Evolutionary conservation across 2,888 invertebrate species (phyloP), one percentile per base, ranked within the genome.

Genomic region (Agrochola lychnidis): DNA sequence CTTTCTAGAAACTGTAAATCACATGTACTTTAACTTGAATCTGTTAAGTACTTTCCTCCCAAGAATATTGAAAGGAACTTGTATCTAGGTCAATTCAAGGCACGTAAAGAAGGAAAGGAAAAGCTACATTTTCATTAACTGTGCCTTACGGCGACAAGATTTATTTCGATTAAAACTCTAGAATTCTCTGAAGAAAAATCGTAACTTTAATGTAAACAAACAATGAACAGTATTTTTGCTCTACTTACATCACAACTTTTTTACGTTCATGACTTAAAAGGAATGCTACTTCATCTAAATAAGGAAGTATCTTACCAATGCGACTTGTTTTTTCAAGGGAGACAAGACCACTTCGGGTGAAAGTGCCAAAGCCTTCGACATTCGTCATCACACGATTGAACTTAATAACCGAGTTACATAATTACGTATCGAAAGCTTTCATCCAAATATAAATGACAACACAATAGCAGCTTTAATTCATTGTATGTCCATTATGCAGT

Each of bases 401-500:
- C 64, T 79, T 76, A 82, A 80, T 80, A 77, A 73, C 63, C n/a
- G 16, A 64, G 51, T 88, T 89, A 63, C 72, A 79, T 83, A 88
- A 86, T 82, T 40, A 69, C 61, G 64, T 79, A 80, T 82, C 79
- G 88, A 89, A 89, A 89, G 86, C 76, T 82, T 66, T 42, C 69
- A 80, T 73, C 79, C 86, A 77, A 83, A 86, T 89, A 62, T 84
- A 86, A 86, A 82, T 85, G 87, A 86, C 89, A 90, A 71, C 79
- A 88, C 88, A 89, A 89, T 90, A 78, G 80, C 68, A 25, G 56
- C 64, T 86, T 83, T 78, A 81, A 83, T 61, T 83, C 79, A 83
- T 82, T 87, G 78, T 81, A 62, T 53, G 73, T 62, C 63, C 45
- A 74, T 72, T 74, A 79, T 77, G 63, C 45, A 69, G 73, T 76